Conservation (phyloP, 2,888 invertebrate genomes). For the Cerastoderma edule region DNA sequence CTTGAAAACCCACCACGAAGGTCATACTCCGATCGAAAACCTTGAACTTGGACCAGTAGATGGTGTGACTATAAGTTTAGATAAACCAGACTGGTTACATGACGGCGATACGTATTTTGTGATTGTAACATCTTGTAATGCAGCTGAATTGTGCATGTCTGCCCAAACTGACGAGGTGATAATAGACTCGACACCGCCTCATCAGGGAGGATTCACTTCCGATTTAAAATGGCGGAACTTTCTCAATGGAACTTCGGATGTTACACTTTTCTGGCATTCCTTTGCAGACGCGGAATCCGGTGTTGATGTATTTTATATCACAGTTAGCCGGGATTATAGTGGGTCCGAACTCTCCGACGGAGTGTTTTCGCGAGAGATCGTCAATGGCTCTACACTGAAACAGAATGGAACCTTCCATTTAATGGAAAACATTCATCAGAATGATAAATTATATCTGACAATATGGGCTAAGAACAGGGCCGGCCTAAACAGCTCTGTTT, state of each 20-base stretch:
- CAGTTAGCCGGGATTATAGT: conserved; percentile 46
- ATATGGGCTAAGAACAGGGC: conserved; percentile 56
- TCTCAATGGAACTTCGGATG: neutral
- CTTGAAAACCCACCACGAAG: conserved; percentile 48
- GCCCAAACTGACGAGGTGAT: conserved; percentile 41
- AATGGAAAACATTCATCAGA: neutral
- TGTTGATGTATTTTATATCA: conserved; percentile 45
- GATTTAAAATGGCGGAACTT: conserved; percentile 46
- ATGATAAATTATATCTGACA: conserved; percentile 42
- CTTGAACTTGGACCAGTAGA: conserved; percentile 39
- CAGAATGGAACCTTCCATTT: conserved; percentile 18
- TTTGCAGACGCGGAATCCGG: conserved; percentile 60
- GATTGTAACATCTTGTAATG: conserved; percentile 56
- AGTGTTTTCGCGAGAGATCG: neutral
- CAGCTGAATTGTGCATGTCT: conserved; percentile 59
- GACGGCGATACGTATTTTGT: conserved; percentile 54
- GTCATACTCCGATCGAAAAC: conserved; percentile 45
- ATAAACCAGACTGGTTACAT: conserved; percentile 35
- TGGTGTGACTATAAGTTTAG: conserved; percentile 35
- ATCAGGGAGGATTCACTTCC: conserved; percentile 55
- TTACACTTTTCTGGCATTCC: conserved; percentile 59
- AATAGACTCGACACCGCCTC: conserved; percentile 67
- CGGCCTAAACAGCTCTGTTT: conserved; percentile 48
- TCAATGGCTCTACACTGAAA: neutral
- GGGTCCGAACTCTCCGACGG: conserved; percentile 51